A percentile compares a stretch with the other conserved stretches of the same genome.
Conservation (phyloP, 2,888 invertebrate species). For the Aleiodes testaceus region DNA sequence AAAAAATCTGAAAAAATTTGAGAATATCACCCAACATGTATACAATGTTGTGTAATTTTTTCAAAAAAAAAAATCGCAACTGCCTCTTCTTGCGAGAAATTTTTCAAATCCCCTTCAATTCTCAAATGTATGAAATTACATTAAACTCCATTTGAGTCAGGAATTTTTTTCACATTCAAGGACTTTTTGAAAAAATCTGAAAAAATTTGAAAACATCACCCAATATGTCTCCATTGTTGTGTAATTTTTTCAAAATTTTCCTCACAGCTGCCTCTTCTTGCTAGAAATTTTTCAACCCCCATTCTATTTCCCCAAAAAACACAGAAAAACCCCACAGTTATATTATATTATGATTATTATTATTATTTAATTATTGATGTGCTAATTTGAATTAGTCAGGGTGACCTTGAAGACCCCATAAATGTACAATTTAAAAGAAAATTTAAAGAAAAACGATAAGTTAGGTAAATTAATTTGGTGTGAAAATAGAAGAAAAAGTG, state of each 20-base stretch:
- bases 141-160: no score
- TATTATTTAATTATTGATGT: conserved; percentile 4
- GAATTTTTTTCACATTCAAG: no score
- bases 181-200: no score
- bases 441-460: neutral
- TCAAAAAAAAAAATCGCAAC: conserved; percentile 34
- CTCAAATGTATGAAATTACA: no score
- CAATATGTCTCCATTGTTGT: no score
- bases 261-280: conserved; percentile 19
- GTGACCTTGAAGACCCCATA: no score
- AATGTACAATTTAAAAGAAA: conserved; percentile 9
- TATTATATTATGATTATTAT: neutral
- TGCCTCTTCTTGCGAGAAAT: neutral
- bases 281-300: no score
- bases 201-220: no score
- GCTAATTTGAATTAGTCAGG: neutral
- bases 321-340: conserved; percentile 11
- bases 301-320: conserved; percentile 37
- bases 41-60: conserved; percentile 1
- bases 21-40: no score
- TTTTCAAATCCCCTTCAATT: neutral
- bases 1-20: no score
- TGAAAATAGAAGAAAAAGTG: conserved; percentile 11
- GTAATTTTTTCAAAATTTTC: conserved; percentile 35
- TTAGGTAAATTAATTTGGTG: conserved; percentile 35